phyloP scores from a whole-genome alignment of 2,797 vertebrate genomes.

The Lacerta bilineata region DNA sequence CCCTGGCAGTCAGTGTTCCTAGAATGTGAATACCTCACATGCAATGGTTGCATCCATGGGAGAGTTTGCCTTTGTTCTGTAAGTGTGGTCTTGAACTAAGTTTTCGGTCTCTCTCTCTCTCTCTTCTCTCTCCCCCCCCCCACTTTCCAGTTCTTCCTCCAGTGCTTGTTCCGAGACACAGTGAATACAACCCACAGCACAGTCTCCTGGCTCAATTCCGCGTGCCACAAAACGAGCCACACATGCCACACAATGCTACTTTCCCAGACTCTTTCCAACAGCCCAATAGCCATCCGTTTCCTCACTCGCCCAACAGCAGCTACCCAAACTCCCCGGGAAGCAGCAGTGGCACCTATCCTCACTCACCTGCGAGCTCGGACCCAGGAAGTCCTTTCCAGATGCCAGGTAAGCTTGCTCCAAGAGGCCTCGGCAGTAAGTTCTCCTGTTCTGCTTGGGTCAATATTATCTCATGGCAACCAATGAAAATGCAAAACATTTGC shows the following conservation, averaged over 20 bases:
- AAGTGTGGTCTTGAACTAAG: background rate
- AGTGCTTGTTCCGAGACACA: constrained; percentile 97
- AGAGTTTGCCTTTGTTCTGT: background rate
- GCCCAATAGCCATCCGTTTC: constrained; percentile 89
- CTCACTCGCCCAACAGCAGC: constrained; percentile 93
- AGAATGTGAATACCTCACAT: constrained; percentile 19
- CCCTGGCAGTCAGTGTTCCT: constrained; percentile 26
- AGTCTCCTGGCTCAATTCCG: constrained; percentile 97
- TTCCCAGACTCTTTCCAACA: constrained; percentile 95
- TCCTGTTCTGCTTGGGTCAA: background rate
- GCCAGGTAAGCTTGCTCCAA: constrained; percentile 86
- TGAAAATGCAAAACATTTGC: background rate
- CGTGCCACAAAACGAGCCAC: constrained; percentile 94
- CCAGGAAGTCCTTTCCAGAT: constrained; percentile 98
- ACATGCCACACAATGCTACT: constrained; percentile 98
- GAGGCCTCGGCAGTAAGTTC: background rate
- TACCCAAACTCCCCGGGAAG: constrained; percentile 95
- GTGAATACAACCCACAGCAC: constrained; percentile 98
- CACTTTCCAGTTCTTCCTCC: constrained; percentile 91
- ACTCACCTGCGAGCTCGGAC: constrained; percentile 96
- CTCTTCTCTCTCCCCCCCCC: background rate
- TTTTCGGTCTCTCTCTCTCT: constrained; percentile 27
- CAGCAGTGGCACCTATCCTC: constrained; percentile 92
- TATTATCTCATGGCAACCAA: background rate
- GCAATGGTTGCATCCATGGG: background rate